Conservation (phyloP, 1,140 invertebrate species). For the Meloidogyne exigua region DNA sequence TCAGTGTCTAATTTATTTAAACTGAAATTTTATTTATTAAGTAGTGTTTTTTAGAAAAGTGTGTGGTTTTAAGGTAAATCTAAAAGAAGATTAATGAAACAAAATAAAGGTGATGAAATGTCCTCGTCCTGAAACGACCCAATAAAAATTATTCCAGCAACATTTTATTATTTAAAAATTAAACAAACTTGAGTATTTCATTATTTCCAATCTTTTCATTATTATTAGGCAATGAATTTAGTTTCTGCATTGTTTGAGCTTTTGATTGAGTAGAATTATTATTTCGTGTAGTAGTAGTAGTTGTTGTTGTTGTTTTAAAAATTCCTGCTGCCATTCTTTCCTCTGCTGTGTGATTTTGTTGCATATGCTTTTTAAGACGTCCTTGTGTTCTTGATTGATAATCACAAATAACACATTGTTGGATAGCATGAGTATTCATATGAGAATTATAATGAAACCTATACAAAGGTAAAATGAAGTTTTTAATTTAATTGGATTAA, state of each 20-base stretch:
- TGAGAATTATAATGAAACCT: conserved; percentile 66
- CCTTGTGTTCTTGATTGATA: conserved; percentile 70
- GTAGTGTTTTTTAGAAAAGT: too few relatives aligned
- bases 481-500: neutral
- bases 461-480: neutral
- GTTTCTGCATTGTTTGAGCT: neutral
- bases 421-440: conserved; percentile 68
- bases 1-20: conserved; percentile 1
- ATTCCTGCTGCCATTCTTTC: conserved; percentile 13
- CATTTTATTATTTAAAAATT: too few relatives aligned
- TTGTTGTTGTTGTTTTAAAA: neutral
- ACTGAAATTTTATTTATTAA: neutral
- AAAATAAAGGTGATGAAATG: too few relatives aligned
- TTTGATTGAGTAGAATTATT: neutral
- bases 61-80: too few relatives aligned
- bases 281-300: neutral
- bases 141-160: too few relatives aligned
- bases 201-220: neutral
- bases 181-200: conserved; percentile 7
- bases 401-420: conserved; percentile 68
- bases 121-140: neutral
- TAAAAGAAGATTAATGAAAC: too few relatives aligned
- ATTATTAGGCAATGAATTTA: neutral
- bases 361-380: conserved; percentile 69
- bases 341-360: conserved; percentile 35